phyloP scores from a whole-genome alignment of 2,797 vertebrate genomes.

The Neopelma chrysocephalum region DNA sequence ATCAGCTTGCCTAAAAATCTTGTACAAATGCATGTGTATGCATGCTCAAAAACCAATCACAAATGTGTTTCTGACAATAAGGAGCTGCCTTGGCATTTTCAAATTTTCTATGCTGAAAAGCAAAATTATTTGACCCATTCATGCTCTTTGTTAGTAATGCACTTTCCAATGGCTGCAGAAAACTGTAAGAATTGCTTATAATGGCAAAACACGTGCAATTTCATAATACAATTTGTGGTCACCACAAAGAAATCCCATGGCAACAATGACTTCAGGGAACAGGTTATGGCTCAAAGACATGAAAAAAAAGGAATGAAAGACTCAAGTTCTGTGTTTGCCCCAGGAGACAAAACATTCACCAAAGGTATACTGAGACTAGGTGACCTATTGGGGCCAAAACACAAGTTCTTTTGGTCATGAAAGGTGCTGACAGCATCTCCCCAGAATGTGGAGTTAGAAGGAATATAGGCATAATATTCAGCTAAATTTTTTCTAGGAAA shows the following conservation, averaged over 20 bases:
- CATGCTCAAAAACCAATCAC: not conserved
- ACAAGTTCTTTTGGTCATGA: not conserved
- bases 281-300: constrained; percentile 13
- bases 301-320: not conserved
- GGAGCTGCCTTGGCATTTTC: not conserved
- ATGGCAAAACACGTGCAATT: not conserved
- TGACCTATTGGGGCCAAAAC: not conserved
- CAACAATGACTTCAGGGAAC: constrained; percentile 2
- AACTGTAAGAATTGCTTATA: not conserved
- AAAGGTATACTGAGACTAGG: not conserved
- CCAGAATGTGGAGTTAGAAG: not conserved
- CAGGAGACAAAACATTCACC: not conserved
- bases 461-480: not conserved
- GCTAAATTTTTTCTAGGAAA: constrained; percentile 17
- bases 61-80: not conserved
- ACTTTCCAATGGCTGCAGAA: not conserved
- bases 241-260: constrained; percentile 2
- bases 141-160: not conserved
- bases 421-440: constrained; percentile 53
- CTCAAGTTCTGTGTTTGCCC: not conserved
- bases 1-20: not conserved
- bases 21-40: no score
- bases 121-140: not conserved
- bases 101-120: not conserved
- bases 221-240: not conserved